Base-by-base conservation (phyloP, 2,888 invertebrate species). In the Spodoptera exigua region DNA sequence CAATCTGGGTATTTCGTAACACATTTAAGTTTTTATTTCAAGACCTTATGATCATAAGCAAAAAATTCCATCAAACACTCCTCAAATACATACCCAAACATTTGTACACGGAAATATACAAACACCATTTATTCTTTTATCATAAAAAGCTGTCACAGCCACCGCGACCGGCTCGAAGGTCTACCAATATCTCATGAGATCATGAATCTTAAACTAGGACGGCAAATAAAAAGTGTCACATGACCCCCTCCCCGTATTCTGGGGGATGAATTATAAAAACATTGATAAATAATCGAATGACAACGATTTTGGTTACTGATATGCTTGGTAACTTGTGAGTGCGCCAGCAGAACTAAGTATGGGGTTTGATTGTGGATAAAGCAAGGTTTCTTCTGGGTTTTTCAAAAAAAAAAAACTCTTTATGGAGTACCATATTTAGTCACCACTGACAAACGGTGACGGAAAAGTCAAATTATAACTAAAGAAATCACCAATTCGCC, bases 191-290 rank as follows among this genome's bases (percentile, higher is more conserved):
- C 86, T 90, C 89, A 88, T 83, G 81, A 86, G 85, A 85, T 89
- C 92, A 92, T 92, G 92, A 92, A 92, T 92, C 88, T 89, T 92
- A 88, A 89, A 92, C 82, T 83, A 89, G 83, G 82, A 76, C 76
- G 82, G 77, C 81, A 87, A 90, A 90, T 90, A 91, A 92, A 91
- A 91, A 87, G 84, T 85, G 88, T 82, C 84, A 83, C 79, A 75
- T 70, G 71, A 74, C 79, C 82, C 87, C 87, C 83, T 73, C 80
- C 27, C 2, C 27, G 5, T 27, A 27, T 27, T 27, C 27, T 27
- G 27, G 7, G 7, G 70, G 60, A 83, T 93, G 91, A 92, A 93
- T 93, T 92, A 93, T 93, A 91, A 89, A 93, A 85, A 89, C 81
- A 85, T 79, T 90, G 82, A 92, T 93, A 91, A 91, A 93, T 93